Conservation (phyloP, 64 coral and sea anemone species). For the Porites australiensis region DNA sequence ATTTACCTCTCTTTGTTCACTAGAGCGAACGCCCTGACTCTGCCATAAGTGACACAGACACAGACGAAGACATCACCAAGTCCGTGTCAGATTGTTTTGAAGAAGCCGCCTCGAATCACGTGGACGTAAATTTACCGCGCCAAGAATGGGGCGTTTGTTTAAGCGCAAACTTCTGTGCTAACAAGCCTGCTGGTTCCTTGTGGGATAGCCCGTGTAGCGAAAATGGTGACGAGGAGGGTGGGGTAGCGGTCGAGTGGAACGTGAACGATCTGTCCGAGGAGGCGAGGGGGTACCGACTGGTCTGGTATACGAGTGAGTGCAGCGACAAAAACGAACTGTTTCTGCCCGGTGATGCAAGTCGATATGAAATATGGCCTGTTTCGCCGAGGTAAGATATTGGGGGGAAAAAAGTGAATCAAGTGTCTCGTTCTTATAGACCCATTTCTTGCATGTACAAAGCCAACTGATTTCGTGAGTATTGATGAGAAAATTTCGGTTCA, state of each 20-base stretch:
- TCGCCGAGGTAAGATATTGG: slow-evolving; percentile 51
- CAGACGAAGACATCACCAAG: slow-evolving; percentile 70
- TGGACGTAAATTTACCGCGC: slow-evolving; percentile 75
- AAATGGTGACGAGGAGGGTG: slow-evolving; percentile 56
- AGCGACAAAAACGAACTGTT: slow-evolving; percentile 4
- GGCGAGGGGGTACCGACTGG: slow-evolving; percentile 46
- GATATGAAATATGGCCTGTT: slow-evolving; percentile 65
- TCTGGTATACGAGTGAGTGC: slow-evolving; percentile 50
- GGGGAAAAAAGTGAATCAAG: no score
- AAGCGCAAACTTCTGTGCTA: slow-evolving; percentile 44
- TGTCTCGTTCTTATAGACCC: background rate
- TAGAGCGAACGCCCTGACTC: background rate
- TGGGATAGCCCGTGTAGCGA: slow-evolving; percentile 29
- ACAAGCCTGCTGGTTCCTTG: slow-evolving; percentile 24
- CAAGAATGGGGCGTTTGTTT: slow-evolving; percentile 67
- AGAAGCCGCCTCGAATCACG: slow-evolving; percentile 70
- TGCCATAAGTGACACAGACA: slow-evolving; percentile 22
- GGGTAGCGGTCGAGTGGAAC: slow-evolving; percentile 62
- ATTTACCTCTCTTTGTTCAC: background rate
- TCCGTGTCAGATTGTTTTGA: slow-evolving; percentile 51
- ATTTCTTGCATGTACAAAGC: no score
- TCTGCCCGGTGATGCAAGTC: slow-evolving; percentile 1
- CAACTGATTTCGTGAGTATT: no score
- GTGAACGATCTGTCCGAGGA: background rate
- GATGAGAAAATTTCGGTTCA: no score